Base-by-base conservation (phyloP, 2,888 invertebrate species). In the Pristionchus fissidentatus region DNA sequence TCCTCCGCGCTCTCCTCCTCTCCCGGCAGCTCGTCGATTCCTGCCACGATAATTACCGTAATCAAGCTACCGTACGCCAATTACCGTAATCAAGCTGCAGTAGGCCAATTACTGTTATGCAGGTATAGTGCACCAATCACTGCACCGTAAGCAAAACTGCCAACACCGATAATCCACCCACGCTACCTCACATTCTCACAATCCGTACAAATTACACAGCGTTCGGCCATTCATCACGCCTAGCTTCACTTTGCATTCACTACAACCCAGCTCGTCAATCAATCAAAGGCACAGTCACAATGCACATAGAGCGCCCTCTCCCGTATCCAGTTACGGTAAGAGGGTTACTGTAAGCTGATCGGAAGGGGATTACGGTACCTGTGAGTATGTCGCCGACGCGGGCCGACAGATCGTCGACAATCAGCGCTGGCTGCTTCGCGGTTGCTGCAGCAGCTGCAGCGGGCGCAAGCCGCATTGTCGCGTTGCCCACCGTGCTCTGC, bases 401-500 rank as follows among this genome's bases (percentile, higher is more conserved):
- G 22, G 55, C 8, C 22, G 55, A n/a, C 55, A 55, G 7, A 4
- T 55, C 55, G 22, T 55, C 62, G 22, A 8, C 55, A 57, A 0
- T 10, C 55, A 3, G 8, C 29, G 29, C 55, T n/a, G n/a, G 22
- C 55, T 8, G 22, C 22, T 55, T n/a, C n/a, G n/a, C 8, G 55
- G 55, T 10, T 29, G 8, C 52, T 15, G 52, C 15, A 13, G 52
- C 3, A 5, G 8, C 52, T 15, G 52, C 15, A 13, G 52, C 3
- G 3, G 52, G 52, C 43, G 41, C 70, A 38, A 70, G 70, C 26
- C 41, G 70, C 70, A 70, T 70, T 41, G 70, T 70, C 43, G 70
- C 70, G 32, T 70, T 70, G 38, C 70, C 70, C 70, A 8, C 70
- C n/a, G 70, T 70, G 70, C 70, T 43, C 70, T 70, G 70, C 41